phyloP scores from a whole-genome alignment of 92 coral and sea anemone species.

The Epizoanthus scotinus region DNA sequence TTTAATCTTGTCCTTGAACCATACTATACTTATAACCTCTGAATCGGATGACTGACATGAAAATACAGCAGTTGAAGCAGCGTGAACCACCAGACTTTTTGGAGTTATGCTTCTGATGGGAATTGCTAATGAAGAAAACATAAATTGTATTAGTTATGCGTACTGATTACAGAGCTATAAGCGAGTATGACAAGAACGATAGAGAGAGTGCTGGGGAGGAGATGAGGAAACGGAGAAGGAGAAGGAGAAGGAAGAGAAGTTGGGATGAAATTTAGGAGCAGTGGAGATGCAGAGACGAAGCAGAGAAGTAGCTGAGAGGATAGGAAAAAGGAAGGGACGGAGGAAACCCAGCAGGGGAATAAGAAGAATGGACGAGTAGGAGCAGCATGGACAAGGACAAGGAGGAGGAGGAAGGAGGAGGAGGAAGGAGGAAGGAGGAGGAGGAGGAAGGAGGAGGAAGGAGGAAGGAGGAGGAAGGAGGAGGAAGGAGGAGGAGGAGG shows the following conservation, averaged over 20 bases:
- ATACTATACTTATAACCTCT: constrained; percentile 40
- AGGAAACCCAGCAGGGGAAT: no score
- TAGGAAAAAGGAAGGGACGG: neutral
- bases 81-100: constrained; percentile 24
- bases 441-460: no score
- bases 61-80: constrained; percentile 46
- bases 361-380: no score
- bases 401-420: no score
- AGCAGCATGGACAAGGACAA: no score
- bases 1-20: constrained; percentile 64
- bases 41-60: constrained; percentile 45
- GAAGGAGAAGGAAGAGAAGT: neutral
- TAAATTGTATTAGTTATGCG: no score
- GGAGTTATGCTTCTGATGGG: constrained; percentile 35
- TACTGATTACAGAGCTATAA: no score
- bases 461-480: neutral
- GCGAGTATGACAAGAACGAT: neutral
- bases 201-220: neutral
- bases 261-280: neutral
- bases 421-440: no score
- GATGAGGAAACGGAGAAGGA: no score
- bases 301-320: neutral
- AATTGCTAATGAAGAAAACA: neutral
- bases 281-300: neutral
- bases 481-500: neutral